Evolutionary conservation across 2,888 invertebrate genomes (phyloP), one percentile per base, ranked within the genome.

Genomic region (Zonitis immaculata): DNA sequence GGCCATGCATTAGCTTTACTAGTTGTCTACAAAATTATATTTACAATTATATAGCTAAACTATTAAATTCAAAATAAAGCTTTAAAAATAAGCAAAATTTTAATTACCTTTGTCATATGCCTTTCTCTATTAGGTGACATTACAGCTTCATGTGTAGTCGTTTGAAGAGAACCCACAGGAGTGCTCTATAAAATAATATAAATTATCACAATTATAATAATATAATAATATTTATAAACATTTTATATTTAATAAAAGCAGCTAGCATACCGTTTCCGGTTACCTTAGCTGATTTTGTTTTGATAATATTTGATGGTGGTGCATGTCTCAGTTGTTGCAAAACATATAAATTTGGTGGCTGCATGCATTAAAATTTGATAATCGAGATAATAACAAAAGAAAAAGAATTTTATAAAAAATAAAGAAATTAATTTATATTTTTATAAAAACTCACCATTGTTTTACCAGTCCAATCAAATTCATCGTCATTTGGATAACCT

Each of bases 401-500:
- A 59, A 62, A 65, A 64, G 63, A 47, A 61, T 58, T 69, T 67
- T 67, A 71, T 68, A 54, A 43, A 26, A 54, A 49, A 39, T 46
- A 30, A 44, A 39, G 49, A 28, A 16, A 26, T 26, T 27, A 43
- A 9, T 39, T 48, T 44, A 47, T 35, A 45, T 30, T 39, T 3
- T 48, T 44, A n/a, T 42, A 20, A 16, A 35, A 12, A 58, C 68
- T 63, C 66, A 72, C 74, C 71, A 74, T 73, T 16, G 75, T 74
- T 57, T 91, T 92, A 78, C 93, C 94, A 78, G 93, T 91, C 95
- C 95, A 95, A 80, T 95, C 95, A 78, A 93, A 95, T 76, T 93
- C 91, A 66, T 90, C 91, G 78, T 95, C 94, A 77, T 92, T 90
- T 67, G 86, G 83, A 77, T 88, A 91, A 64, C 91, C 89, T 77